Base-by-base conservation (phyloP, 2,888 invertebrate species). In the Metalampra italica region DNA sequence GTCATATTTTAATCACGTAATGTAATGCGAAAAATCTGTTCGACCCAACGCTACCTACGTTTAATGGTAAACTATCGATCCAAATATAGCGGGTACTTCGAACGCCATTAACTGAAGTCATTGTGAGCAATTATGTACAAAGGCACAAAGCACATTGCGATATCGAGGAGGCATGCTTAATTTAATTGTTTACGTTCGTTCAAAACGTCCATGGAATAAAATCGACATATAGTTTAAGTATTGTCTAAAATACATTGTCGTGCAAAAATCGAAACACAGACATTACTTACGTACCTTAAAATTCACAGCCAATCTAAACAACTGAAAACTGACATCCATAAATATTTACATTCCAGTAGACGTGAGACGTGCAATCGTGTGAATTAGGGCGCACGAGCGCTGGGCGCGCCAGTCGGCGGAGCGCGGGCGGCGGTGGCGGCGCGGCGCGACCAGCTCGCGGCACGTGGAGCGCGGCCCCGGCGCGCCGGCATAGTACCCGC, bases 291-390 rank as follows among this genome's bases (percentile, higher is more conserved):
- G 78, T 87, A 88, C 88, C 88, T 88, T 83, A 79, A 87, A 87
- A 85, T 85, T 87, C 81, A 88, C 86, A 86, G 88, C 85, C 86
- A 86, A 87, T 87, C 85, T 87, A 87, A 88, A 87, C 84, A 87
- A 87, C 83, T 84, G 83, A 85, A 87, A 86, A 86, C 84, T 87
- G 87, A 85, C 87, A 87, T 87, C 87, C 86, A 84, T 88, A 88
- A 87, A 87, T 88, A 87, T 88, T 88, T 88, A 88, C 88, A 87
- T 86, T 86, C 76, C 78, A 81, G 72, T 68, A 73, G 78, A 78
- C 72, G 82, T 73, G 75, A 74, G 78, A 75, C 72, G 78, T 73
- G 78, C 22, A 72, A 74, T 75, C 74, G 76, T 73, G 75, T 79
- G 75, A 72, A 78, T 72, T 78, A 73, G 66, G 74, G 68, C 71